Evolutionary conservation across 2,888 invertebrate genomes (phyloP), one percentile per base, ranked within the genome.

Genomic region (Lasioglossum malachurum): DNA sequence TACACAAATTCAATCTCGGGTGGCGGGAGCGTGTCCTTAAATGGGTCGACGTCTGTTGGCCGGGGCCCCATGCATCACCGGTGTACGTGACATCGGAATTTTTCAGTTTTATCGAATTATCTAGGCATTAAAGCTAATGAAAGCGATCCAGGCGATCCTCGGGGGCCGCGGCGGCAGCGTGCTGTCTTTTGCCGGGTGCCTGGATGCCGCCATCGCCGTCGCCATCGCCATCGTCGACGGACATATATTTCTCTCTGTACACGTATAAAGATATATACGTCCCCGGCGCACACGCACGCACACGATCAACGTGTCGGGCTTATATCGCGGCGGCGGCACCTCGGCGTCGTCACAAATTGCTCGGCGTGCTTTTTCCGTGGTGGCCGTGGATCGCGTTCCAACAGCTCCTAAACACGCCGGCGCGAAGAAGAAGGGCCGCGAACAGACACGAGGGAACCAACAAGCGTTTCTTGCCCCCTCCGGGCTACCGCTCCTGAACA

Each of bases 31-130:
- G 76, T 75, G 44, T n/a, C 88, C 86, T 87, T 87, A 90, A 90
- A 89, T 73, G 89, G 85, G 71, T 41, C 35, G 35, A 38, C 44
- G 77, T 75, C 80, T 75, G 81, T 80, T 82, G 84, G 67, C 71
- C 80, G 53, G 67, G 49, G 77, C 60, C 80, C 88, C 88, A 93
- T 94, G 92, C 92, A 93, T 93, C 90, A 92, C 89, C 86, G 74
- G 49, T 81, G 91, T 93, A 94, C 94, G 94, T 91, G 95, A 95
- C 95, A 93, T 93, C 92, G 93, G 94, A 93, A 95, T 95, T 94
- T 93, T 93, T 91, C 90, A 91, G 93, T 92, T 94, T 93, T 93
- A 94, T 95, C 94, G 93, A 95, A 94, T 95, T 94, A 95, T 93
- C 93, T 93, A 93, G 93, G 92, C 94, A 93, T 94, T 93, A 93